These are phyloP conservation scores for Drosophila kurseongensis DNA, from an alignment of 1,140 invertebrate species.

Conservation along the genomic window DNA sequence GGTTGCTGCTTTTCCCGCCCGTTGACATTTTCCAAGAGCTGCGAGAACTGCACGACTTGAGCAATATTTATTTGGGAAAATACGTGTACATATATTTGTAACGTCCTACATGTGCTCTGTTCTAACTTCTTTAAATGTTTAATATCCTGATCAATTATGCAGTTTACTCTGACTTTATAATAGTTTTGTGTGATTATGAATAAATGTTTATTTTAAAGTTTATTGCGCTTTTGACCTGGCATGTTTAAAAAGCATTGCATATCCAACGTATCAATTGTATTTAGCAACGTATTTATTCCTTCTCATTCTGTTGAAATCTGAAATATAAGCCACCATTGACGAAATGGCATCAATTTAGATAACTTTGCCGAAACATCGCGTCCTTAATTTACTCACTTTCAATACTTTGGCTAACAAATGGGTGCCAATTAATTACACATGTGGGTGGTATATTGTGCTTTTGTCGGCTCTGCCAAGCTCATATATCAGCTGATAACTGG, in stretches of 20 bases:
- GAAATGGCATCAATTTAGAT: constrained; percentile 3
- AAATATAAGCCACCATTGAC: too few relatives aligned
- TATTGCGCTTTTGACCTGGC: too few relatives aligned
- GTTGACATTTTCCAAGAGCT: constrained; percentile 65
- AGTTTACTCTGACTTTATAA: background rate
- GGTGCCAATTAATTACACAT: constrained; percentile 71
- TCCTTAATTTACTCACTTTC: constrained; percentile 5
- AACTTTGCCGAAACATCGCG: background rate
- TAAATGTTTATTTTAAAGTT: background rate
- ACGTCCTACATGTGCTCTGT: background rate
- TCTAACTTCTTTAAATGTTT: constrained; percentile 2
- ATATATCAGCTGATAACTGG: constrained; percentile 73
- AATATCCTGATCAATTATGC: background rate
- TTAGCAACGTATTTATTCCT: too few relatives aligned
- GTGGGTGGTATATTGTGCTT: constrained; percentile 13
- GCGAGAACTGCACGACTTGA: constrained; percentile 22
- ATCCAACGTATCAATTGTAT: too few relatives aligned
- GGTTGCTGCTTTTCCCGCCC: constrained; percentile 25
- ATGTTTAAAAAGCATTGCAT: too few relatives aligned
- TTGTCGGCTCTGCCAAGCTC: constrained; percentile 37
- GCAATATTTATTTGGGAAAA: constrained; percentile 46
- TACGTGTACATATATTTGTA: constrained; percentile 2
- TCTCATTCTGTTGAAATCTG: too few relatives aligned
- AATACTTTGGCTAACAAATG: constrained; percentile 47
- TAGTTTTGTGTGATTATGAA: background rate